Base-by-base conservation (phyloP, 2,113 vertebrate genomes). In the Carettochelys insculpta region DNA sequence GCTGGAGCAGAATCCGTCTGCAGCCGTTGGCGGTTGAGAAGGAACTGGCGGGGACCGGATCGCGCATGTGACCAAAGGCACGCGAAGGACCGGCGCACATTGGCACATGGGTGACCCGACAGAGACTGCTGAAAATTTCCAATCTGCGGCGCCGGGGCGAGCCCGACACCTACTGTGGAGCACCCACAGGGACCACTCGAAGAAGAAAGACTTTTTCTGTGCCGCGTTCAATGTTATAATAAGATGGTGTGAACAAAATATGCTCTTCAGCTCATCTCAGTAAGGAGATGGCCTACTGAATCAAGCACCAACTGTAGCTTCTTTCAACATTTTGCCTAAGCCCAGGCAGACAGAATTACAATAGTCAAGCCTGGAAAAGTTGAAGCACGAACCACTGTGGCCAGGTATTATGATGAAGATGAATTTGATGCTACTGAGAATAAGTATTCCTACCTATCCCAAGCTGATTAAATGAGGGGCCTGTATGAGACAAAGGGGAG, bases 231-330 rank as follows among this genome's bases (percentile, higher is more conserved):
- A 3, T 52, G 38, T 87, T 27, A 22, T 48, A 84, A 0, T 0
- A 1, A 1, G 68, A 85, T 65, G 34, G 11, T 0, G 0, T 41
- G 22, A 52, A 43, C 9, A 38, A 12, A 43, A 48, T 3, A 73
- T 6, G 10, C 8, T 48, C 56, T 65, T 50, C 5, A 10, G 54
- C 25, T 3, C 1, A 81, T 2, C 6, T 31, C 13, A 43, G 43
- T 41, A 53, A 77, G 10, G 4, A 77, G 24, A 45, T 17, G 43
- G 7, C 12, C 29, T 52, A 82, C 10, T 1, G 0, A 50, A 14
- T 6, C 17, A 79, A 34, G 45, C 24, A 77, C 27, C 5, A 80
- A 34, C 9, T 52, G 11, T 7, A 61, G 5, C 11, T 7, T 3
- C 53, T 85, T 65, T 34, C 50, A 78, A 25, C 9, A 53, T 65